Evolutionary conservation across 2,888 invertebrate species (phyloP).

Genomic region (Agrilus biguttatus): DNA sequence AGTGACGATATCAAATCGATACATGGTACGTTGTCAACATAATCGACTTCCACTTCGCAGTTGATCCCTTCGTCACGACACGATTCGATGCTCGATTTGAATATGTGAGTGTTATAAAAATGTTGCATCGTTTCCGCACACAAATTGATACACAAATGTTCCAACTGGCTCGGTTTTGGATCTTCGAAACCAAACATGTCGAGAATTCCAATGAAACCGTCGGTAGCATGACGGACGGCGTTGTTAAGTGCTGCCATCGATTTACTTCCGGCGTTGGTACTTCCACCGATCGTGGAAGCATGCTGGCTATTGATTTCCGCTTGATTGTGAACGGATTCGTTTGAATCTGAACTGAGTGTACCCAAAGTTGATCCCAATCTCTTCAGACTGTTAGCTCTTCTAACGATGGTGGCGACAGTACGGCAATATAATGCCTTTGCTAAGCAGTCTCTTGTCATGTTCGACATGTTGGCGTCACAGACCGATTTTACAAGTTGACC

Average conservation of each 20-base stretch:
- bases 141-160: slow-evolving; percentile 87
- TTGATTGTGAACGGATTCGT: slow-evolving; percentile 82
- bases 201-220: slow-evolving; percentile 88
- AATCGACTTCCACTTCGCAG: slow-evolving; percentile 81
- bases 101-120: slow-evolving; percentile 93
- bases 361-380: slow-evolving; percentile 66
- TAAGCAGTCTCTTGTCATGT: slow-evolving; percentile 75
- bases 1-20: slow-evolving; percentile 89
- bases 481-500: slow-evolving; percentile 68
- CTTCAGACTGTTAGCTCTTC: slow-evolving; percentile 84
- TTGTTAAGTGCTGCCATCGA: slow-evolving; percentile 87
- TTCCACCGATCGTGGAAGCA: slow-evolving; percentile 63
- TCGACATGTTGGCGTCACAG: slow-evolving; percentile 75
- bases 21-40: slow-evolving; percentile 90
- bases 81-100: slow-evolving; percentile 86
- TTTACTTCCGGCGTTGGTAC: slow-evolving; percentile 63
- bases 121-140: slow-evolving; percentile 97
- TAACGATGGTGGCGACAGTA: slow-evolving; percentile 85
- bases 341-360: slow-evolving; percentile 81
- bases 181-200: slow-evolving; percentile 97
- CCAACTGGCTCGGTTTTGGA: slow-evolving; percentile 76
- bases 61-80: slow-evolving; percentile 86
- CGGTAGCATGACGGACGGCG: slow-evolving; percentile 83
- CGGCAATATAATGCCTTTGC: slow-evolving; percentile 89
- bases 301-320: slow-evolving; percentile 74